Percentiles rank a stretch among this genome's conserved stretches.
These are phyloP conservation scores for Potamarius usumacintae DNA, from an alignment of 2,113 vertebrate species.

Conservation along the genomic window DNA sequence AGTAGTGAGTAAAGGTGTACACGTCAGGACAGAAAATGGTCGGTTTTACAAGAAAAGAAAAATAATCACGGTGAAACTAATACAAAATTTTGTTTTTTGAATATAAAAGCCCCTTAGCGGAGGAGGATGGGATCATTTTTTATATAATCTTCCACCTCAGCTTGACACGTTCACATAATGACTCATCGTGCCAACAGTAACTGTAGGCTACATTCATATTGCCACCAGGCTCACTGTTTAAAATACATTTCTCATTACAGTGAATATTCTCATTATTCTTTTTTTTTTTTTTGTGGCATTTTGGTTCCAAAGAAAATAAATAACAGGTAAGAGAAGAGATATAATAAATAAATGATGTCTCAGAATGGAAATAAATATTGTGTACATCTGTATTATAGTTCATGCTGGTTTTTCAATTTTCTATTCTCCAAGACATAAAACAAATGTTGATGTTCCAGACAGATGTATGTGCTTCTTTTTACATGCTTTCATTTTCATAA, in stretches of 20 bases:
- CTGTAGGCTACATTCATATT: constrained; percentile 25
- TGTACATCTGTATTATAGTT: not conserved
- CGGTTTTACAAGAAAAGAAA: not conserved
- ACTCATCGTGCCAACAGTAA: constrained; percentile 28
- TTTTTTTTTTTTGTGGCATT: constrained; percentile 3
- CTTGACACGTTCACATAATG: constrained; percentile 26
- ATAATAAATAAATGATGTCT: not conserved
- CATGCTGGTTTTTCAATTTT: not conserved
- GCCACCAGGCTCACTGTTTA: constrained; percentile 21
- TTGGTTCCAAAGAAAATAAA: constrained; percentile 6
- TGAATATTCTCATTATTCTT: constrained; percentile 19
- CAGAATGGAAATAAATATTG: not conserved
- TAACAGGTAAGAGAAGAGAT: constrained; percentile 7
- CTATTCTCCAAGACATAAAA: not conserved
- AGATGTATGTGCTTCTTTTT: too few relatives aligned
- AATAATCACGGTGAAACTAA: constrained; percentile 21
- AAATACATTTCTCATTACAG: constrained; percentile 9
- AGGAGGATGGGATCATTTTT: constrained; percentile 14
- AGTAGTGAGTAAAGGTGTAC: not conserved
- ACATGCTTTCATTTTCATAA: not conserved
- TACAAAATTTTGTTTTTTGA: not conserved
- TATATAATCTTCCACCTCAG: constrained; percentile 29
- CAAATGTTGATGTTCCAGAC: not conserved
- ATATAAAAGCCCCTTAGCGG: constrained; percentile 4
- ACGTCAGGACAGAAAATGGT: not conserved